Percentiles rank a stretch among this genome's conserved stretches.
Conservation (phyloP, 2,888 invertebrate species). For the Electrophaes corylata region DNA sequence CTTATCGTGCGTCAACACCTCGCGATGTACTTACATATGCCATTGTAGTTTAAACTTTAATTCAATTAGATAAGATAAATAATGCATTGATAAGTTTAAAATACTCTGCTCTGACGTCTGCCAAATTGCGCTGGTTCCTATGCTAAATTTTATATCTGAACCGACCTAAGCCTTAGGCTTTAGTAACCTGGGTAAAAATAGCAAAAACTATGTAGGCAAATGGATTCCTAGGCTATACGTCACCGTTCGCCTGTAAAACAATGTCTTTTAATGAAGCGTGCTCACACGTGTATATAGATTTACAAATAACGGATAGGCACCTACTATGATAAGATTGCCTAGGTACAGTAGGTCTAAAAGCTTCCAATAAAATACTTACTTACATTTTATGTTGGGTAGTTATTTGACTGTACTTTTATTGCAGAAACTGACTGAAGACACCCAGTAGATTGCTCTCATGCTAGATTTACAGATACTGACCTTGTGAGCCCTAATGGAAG, state of each 20-base stretch:
- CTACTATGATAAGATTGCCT: not conserved
- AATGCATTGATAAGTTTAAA: no score
- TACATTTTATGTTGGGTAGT: not conserved
- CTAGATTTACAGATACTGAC: constrained; percentile 42
- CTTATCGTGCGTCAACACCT: no score
- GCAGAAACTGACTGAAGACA: no score
- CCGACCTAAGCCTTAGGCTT: not conserved
- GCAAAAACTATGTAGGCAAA: not conserved
- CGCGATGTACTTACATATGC: no score
- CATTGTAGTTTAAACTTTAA: no score
- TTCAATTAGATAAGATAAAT: no score
- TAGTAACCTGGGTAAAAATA: not conserved
- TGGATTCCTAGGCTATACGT: not conserved
- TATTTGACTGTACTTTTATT: no score
- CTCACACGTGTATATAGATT: constrained; percentile 13
- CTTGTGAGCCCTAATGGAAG: constrained; percentile 97
- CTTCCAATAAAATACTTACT: not conserved
- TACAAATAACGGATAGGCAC: not conserved
- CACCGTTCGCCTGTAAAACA: constrained; percentile 28
- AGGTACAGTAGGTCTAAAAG: not conserved
- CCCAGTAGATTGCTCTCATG: not conserved
- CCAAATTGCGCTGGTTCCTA: no score
- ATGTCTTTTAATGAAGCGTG: constrained; percentile 39
- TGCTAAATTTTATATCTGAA: no score
- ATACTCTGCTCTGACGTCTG: no score